Conservation (phyloP, 2,888 invertebrate genomes). For the Heteromyza rotundicornis region DNA sequence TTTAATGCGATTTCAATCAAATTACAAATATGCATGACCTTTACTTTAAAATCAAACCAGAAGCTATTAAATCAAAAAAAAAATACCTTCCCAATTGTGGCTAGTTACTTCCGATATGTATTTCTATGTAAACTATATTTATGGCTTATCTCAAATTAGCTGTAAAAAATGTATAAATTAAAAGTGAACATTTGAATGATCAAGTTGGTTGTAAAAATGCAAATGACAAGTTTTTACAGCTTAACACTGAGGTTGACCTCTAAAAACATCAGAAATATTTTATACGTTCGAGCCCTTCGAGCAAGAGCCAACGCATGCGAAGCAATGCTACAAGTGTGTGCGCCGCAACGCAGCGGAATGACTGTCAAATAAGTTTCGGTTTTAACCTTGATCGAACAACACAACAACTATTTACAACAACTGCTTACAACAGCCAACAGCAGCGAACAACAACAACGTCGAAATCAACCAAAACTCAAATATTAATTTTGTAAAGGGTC, state of each 20-base stretch:
- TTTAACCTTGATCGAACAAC: slow-evolving; percentile 18
- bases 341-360: background rate
- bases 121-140: no score
- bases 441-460: slow-evolving; percentile 7
- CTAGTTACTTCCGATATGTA: slow-evolving; percentile 1
- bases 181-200: background rate
- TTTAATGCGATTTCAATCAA: no score
- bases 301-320: background rate
- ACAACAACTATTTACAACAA: no score
- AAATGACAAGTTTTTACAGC: slow-evolving; percentile 15
- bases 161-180: slow-evolving; percentile 6
- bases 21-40: no score
- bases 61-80: background rate
- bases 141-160: background rate
- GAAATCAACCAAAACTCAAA: background rate
- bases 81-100: no score
- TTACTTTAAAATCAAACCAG: no score
- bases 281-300: slow-evolving; percentile 12
- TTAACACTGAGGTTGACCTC: slow-evolving; percentile 4
- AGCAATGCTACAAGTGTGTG: background rate
- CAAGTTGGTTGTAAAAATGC: slow-evolving; percentile 11
- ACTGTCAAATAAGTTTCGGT: background rate
- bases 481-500: slow-evolving; percentile 10
- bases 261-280: slow-evolving; percentile 2
- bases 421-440: slow-evolving; percentile 12